These are phyloP conservation scores for Eilema sororculum DNA, from an alignment of 2,888 invertebrate species.

Conservation along the genomic window DNA sequence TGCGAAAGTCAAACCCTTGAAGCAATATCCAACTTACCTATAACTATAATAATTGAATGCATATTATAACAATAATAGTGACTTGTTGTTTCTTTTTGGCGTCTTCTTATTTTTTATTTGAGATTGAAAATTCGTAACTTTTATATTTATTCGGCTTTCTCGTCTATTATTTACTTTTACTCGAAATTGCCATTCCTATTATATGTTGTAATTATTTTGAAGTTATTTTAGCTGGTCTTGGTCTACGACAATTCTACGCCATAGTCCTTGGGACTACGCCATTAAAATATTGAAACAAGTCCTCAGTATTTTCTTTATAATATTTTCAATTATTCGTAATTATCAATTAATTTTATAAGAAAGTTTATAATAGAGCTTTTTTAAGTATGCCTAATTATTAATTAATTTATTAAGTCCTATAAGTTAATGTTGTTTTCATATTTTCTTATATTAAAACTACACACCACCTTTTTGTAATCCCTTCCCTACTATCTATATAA, in stretches of 20 bases:
- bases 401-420: neutral
- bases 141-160: neutral
- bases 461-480: neutral
- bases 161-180: neutral
- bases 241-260: constrained; percentile 47
- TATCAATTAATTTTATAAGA: neutral
- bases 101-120: too few relatives aligned
- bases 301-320: neutral
- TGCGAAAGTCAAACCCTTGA: constrained; percentile 19
- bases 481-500: neutral
- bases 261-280: constrained; percentile 28
- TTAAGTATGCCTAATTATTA: neutral
- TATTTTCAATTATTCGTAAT: neutral
- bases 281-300: neutral
- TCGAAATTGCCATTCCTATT: neutral
- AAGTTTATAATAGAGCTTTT: too few relatives aligned
- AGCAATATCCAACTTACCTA: neutral
- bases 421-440: neutral
- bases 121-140: neutral
- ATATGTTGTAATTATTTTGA: too few relatives aligned
- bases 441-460: neutral
- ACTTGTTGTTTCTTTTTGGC: neutral
- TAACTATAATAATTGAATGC: neutral
- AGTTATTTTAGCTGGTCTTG: constrained; percentile 9
- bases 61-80: neutral